A percentile compares a stretch with the other conserved stretches of the same genome.
Conservation (phyloP, 2,888 invertebrate genomes). For the Amphiduros pacificus region DNA sequence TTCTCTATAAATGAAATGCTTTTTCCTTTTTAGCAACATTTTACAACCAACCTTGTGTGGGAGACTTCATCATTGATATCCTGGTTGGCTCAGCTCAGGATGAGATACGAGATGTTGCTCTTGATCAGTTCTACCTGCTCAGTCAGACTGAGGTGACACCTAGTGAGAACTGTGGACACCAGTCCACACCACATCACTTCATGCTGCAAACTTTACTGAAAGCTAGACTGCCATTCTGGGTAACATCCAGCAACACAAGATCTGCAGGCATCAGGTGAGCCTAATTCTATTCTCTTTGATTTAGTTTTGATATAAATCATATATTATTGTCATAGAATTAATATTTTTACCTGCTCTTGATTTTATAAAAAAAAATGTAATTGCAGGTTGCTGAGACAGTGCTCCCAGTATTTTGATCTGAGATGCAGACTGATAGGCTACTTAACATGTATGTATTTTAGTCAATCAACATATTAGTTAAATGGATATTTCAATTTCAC, state of each 20-base stretch:
- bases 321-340: neutral
- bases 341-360: no score
- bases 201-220: constrained; percentile 58
- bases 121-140: constrained; percentile 59
- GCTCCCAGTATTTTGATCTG: constrained; percentile 62
- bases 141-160: constrained; percentile 43
- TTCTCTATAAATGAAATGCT: no score
- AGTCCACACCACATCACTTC: constrained; percentile 53
- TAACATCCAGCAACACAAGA: constrained; percentile 58
- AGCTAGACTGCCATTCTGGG: constrained; percentile 62
- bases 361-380: no score
- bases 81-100: constrained; percentile 59
- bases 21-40: constrained; percentile 52
- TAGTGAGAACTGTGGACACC: constrained; percentile 25
- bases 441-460: constrained; percentile 42
- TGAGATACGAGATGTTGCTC: constrained; percentile 57
- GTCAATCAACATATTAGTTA: no score
- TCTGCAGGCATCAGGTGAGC: constrained; percentile 61
- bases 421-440: constrained; percentile 56
- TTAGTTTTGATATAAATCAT: neutral
- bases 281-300: constrained; percentile 46
- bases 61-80: constrained; percentile 62
- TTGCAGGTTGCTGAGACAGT: constrained; percentile 59
- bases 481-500: no score
- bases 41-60: constrained; percentile 58